phyloP scores from a whole-genome alignment of 2,797 vertebrate genomes.

The Sphenopsis melanotis region DNA sequence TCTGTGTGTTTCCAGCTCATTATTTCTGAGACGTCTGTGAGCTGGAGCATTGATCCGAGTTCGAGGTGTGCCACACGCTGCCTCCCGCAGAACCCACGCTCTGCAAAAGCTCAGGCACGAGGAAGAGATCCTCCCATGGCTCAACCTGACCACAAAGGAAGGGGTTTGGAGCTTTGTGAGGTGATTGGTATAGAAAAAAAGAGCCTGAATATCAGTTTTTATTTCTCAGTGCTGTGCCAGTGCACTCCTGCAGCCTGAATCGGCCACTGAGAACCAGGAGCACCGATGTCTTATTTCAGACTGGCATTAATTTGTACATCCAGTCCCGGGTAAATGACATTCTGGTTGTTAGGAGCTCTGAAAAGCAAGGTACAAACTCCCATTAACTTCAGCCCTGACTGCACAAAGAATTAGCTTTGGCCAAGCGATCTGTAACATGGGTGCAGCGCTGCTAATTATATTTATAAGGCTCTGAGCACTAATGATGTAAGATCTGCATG shows the following conservation, averaged over 20 bases:
- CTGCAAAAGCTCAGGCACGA: not conserved
- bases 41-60: not conserved
- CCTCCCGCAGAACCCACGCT: not conserved
- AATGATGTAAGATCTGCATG: conserved; percentile 19
- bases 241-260: not conserved
- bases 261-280: not conserved
- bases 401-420: not conserved
- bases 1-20: conserved; percentile 15
- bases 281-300: not conserved
- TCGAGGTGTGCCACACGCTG: not conserved
- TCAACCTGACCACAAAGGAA: not conserved
- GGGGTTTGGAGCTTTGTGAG: not conserved
- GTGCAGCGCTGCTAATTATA: not conserved
- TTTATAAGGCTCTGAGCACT: conserved; percentile 7
- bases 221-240: not conserved
- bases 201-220: not conserved
- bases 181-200: not conserved
- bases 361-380: not conserved
- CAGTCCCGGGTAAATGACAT: not conserved
- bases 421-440: not conserved
- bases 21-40: not conserved
- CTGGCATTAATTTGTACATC: not conserved
- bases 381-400: not conserved
- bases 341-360: conserved; percentile 2
- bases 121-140: not conserved